Evolutionary conservation across 2,113 vertebrate species (phyloP).

Genomic region (Pardalotus punctatus): DNA sequence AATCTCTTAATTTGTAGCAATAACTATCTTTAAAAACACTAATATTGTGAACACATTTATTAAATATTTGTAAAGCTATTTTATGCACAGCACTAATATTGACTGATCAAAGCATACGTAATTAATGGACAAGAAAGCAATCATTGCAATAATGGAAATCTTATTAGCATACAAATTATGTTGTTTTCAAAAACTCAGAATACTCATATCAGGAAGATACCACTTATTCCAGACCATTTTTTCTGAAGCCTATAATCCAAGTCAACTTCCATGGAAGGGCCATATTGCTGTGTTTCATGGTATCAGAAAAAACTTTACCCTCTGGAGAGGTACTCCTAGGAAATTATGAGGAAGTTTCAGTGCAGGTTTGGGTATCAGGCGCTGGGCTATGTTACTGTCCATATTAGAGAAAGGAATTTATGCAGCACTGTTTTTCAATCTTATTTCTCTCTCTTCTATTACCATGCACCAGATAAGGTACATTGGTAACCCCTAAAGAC

Average conservation of each 20-base stretch:
- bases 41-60: not conserved
- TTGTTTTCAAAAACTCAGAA: constrained; percentile 5
- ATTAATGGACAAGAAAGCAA: constrained; percentile 48
- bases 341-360: not conserved
- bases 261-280: not conserved
- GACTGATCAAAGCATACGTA: constrained; percentile 23
- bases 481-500: not conserved
- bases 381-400: not conserved
- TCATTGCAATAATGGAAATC: not conserved
- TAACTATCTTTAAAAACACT: constrained; percentile 15
- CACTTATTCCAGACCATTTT: not conserved
- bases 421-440: not conserved
- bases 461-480: not conserved
- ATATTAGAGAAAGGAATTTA: not conserved
- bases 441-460: not conserved
- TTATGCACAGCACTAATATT: constrained; percentile 1
- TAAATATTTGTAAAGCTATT: constrained; percentile 42
- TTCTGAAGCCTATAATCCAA: not conserved
- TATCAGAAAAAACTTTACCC: not conserved
- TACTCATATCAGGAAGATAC: not conserved
- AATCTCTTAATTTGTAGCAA: constrained; percentile 40
- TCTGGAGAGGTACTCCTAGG: fast-evolving
- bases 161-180: constrained; percentile 23
- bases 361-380: not conserved
- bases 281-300: not conserved